These are phyloP conservation scores for Penelope pileata DNA, from an alignment of 2,113 vertebrate genomes.

Conservation along the genomic window DNA sequence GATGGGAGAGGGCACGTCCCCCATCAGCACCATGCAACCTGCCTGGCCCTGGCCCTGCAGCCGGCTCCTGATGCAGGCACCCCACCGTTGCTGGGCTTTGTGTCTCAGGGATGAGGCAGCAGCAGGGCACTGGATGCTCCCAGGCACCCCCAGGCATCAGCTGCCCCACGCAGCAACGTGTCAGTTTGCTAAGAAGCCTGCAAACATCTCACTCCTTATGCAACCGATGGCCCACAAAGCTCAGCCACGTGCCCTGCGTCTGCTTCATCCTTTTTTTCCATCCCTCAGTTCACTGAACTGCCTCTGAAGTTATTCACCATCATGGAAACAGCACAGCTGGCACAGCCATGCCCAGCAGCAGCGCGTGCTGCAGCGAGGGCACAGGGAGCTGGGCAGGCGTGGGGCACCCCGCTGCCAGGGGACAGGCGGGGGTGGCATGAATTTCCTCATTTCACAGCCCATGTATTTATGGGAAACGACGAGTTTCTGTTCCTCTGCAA, in stretches of 20 bases:
- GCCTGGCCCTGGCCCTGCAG: neutral
- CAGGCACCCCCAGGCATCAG: rapidly evolving
- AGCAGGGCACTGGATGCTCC: rapidly evolving
- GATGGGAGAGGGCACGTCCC: rapidly evolving
- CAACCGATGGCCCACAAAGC: neutral
- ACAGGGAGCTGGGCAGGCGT: neutral
- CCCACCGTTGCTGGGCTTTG: neutral
- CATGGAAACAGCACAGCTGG: neutral
- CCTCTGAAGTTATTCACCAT: neutral
- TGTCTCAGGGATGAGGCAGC: rapidly evolving
- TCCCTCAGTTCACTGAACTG: neutral
- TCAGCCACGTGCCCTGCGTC: neutral
- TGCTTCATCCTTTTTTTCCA: neutral
- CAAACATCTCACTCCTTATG: rapidly evolving
- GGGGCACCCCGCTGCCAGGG: neutral
- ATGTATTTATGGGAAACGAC: neutral
- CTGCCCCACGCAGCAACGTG: neutral
- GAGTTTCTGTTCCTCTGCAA: neutral
- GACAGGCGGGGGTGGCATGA: neutral
- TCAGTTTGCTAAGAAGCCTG: neutral
- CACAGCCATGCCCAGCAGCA: neutral
- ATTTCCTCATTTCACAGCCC: neutral
- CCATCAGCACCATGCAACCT: neutral
- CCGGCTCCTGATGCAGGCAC: rapidly evolving
- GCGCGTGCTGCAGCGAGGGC: rapidly evolving